These are phyloP conservation scores for Hartigia nigra DNA, from an alignment of 2,888 invertebrate genomes.

Conservation along the genomic window DNA sequence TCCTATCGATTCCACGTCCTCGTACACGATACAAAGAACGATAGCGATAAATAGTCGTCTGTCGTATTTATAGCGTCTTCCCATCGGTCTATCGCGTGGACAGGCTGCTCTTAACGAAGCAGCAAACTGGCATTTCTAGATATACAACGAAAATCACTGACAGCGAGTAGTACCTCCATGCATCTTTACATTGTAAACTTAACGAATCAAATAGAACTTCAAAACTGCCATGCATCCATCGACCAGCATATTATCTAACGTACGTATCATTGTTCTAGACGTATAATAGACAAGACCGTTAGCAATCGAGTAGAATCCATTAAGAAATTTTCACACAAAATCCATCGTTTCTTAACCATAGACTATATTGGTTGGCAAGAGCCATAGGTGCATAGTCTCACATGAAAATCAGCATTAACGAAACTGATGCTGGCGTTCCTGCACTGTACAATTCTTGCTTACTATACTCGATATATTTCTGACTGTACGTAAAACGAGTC, in stretches of 20 bases:
- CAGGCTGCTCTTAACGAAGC: not conserved
- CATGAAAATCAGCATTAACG: not conserved
- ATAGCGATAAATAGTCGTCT: not conserved
- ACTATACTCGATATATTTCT: not conserved
- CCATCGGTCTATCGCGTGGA: not conserved
- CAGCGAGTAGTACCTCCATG: not conserved
- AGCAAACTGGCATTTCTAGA: not conserved
- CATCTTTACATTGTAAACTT: not conserved
- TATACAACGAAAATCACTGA: not conserved
- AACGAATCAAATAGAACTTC: not conserved
- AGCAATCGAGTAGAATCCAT: not conserved
- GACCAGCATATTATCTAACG: not conserved
- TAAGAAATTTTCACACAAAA: not conserved
- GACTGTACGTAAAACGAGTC: not conserved
- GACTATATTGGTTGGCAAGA: not conserved
- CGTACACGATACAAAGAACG: not conserved
- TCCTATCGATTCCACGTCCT: not conserved
- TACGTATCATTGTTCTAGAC: not conserved
- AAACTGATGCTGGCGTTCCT: not conserved
- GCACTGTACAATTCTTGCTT: not conserved
- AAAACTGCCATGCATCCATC: not conserved
- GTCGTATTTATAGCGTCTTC: not conserved
- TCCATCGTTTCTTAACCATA: not conserved
- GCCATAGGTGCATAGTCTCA: not conserved
- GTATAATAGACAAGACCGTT: not conserved